phyloP scores from a whole-genome alignment of 1,140 invertebrate genomes.

The Notospermus geniculatus region DNA sequence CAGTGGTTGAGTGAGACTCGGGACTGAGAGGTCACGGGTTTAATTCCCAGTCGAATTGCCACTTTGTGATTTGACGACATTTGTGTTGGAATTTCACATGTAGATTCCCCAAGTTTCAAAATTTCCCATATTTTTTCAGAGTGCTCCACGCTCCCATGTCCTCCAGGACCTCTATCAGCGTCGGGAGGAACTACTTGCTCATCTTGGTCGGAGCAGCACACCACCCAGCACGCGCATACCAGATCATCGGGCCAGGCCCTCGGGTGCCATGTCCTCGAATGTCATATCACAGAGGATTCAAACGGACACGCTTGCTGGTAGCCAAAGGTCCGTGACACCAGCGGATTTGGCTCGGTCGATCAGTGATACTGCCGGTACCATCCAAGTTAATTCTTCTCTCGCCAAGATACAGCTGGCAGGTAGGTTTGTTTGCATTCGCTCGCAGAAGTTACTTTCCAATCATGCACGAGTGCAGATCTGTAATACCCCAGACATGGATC shows the following conservation, averaged over 20 bases:
- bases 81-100: too few species aligned
- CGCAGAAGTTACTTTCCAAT: too few species aligned
- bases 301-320: too few species aligned
- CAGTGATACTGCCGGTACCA: slow-evolving; percentile 4
- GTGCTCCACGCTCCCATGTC: slow-evolving; percentile 14
- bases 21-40: too few species aligned
- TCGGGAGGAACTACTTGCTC: slow-evolving; percentile 67
- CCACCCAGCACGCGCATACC: slow-evolving; percentile 18
- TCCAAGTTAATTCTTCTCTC: neutral
- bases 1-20: too few species aligned
- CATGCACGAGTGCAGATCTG: too few species aligned
- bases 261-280: slow-evolving; percentile 15
- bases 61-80: too few species aligned
- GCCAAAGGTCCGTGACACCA: neutral
- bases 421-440: too few species aligned
- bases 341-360: neutral
- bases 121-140: too few species aligned
- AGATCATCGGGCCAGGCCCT: slow-evolving; percentile 14
- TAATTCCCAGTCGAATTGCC: too few species aligned
- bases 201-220: slow-evolving; percentile 48
- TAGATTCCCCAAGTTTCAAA: too few species aligned
- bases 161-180: slow-evolving; percentile 64
- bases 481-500: too few species aligned
- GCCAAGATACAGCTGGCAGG: neutral
- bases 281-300: slow-evolving; percentile 1